Percentiles rank a stretch among this genome's conserved stretches.
These are phyloP conservation scores for Acanthis flammea DNA, from an alignment of 2,797 vertebrate species.

Conservation along the genomic window DNA sequence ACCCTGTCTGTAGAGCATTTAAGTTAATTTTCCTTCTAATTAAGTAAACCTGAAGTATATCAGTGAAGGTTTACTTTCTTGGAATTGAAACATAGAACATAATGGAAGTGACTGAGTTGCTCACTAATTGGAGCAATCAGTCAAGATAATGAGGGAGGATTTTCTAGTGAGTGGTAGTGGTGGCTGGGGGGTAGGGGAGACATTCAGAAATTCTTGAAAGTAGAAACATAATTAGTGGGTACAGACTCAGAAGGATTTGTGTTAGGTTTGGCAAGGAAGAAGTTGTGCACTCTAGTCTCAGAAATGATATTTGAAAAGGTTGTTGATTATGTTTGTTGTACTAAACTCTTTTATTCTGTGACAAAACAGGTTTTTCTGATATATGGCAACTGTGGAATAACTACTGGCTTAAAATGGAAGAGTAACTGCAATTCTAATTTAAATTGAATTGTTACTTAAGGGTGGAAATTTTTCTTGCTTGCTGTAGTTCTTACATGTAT, in stretches of 20 bases:
- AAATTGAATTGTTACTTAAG: constrained; percentile 35
- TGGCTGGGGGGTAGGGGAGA: not conserved
- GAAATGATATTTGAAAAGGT: not conserved
- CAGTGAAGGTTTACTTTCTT: constrained; percentile 57
- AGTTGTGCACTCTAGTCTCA: not conserved
- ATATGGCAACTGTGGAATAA: not conserved
- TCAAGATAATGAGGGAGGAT: constrained; percentile 60
- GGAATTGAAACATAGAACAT: constrained; percentile 36
- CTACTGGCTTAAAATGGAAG: constrained; percentile 18
- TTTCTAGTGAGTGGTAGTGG: constrained; percentile 7
- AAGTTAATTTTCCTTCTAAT: constrained; percentile 69
- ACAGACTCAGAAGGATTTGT: not conserved
- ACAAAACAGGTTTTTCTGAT: not conserved
- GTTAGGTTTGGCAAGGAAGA: not conserved
- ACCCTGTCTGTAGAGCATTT: not conserved
- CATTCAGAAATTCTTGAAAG: constrained; percentile 26
- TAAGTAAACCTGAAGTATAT: constrained; percentile 58
- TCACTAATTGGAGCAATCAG: constrained; percentile 69
- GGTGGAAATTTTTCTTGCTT: constrained; percentile 38
- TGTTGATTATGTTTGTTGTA: not conserved
- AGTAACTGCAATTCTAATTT: constrained; percentile 37
- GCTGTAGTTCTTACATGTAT: constrained; percentile 10
- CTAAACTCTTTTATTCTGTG: not conserved
- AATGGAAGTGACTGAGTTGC: not conserved
- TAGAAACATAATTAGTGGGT: constrained; percentile 10